Base-by-base conservation (phyloP, 2,797 vertebrate species). In the Characodon lateralis region DNA sequence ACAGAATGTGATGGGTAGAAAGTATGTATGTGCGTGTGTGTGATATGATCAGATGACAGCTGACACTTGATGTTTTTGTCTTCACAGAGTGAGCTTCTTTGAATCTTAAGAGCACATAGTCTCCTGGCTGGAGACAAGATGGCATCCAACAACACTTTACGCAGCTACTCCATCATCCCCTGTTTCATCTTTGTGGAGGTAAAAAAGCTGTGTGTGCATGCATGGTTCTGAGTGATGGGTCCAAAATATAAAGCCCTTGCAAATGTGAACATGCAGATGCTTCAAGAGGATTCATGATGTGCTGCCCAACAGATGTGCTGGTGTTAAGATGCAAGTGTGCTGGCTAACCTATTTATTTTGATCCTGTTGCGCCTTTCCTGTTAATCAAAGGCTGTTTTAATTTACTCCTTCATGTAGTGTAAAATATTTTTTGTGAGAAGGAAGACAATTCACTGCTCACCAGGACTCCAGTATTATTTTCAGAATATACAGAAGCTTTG, bases 141-240 rank as follows among this genome's bases (percentile, higher is more conserved):
- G 98, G 98, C 98, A 89, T 97, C 97, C 91, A 97, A 96, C 95
- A 96, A 98, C 94, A 98, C 96, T 80, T 97, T 98, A 85, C 96
- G 97, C 87, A 99, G 98, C 94, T 98, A 98, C 91, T 98, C 98
- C 93, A 99, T 99, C 94, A 97, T 99, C 87, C 98, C 98, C 1
- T 99, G 98, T 93, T 99, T 99, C 95, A 97, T 99, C 94, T 99
- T 99, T 82, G 95, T 99, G 73, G 98, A 99, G 97, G 98, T 99
- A 93, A 95, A 97, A 35, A 59, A 71, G 24, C 39, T 48, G 28
- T 35, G 72, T 63, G 41, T 28, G 69, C 1, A 31, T 7, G 61
- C n/a, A 20, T 66, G 63, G 66, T 26, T 78, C 24, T 70, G 35
- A 31, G 0, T n/a, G 31, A 43, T 48, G 69, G 53, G 65, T 56